Base-by-base conservation (phyloP, 2,797 vertebrate genomes). In the Sebastes elongatus region DNA sequence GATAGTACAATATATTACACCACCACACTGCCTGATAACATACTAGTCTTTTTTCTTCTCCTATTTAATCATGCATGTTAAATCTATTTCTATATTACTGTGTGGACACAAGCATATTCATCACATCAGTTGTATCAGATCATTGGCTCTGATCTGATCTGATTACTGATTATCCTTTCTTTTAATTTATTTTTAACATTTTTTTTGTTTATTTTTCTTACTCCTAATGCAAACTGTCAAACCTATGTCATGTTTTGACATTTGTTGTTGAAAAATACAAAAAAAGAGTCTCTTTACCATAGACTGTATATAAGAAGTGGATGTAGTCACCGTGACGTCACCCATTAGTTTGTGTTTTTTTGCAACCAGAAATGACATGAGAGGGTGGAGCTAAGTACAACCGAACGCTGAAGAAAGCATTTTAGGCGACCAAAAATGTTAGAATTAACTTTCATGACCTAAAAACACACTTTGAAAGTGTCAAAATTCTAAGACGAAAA, bases 1-100 rank as follows among this genome's bases (percentile, higher is more conserved):
- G 30, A 81, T 82, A 75, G 33, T 52, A 32, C 6, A n/a, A 61
- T 59, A 28, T 75, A 64, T 55, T 80, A 63, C 79, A 83, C 38
- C 60, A 67, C 42, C 55, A 74, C 11, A 56, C 57, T 68, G 25
- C 61, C 75, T 56, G 35, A 59, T 46, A 77, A 73, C 49, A 72
- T 52, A 57, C 22, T 9, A 28, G 27, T 62, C 10, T 46, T 53
- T 76, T 10, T 71, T 33, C 74, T 53, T 66, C 59, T 72, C 5
- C 28, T 49, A 22, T 86, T 86, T 80, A 66, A 73, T 63, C 23
- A 62, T 59, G 16, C 28, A 25, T 59, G 71, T 0, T 28, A 2
- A 38, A 23, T 42, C 4, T 35, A 68, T 27, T 38, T 68, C 1
- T 7, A 16, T 27, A 8, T 32, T 67, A 52, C 71, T 71, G 13